A percentile compares a stretch with the other conserved stretches of the same genome.
Conservation (phyloP, 2,888 invertebrate genomes). For the Tenthredo notha region DNA sequence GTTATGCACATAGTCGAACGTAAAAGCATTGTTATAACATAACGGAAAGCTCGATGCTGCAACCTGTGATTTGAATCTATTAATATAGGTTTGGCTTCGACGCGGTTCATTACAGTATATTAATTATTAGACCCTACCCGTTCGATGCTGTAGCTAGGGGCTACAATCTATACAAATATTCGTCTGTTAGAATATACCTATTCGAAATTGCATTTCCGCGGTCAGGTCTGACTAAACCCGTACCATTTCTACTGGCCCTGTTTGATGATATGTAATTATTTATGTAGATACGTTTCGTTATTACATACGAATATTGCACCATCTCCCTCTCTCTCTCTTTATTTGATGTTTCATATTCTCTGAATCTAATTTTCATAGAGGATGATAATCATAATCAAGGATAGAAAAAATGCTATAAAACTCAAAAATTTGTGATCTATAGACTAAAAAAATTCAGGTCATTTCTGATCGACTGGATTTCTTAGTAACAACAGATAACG, state of each 20-base stretch:
- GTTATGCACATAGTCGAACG: not conserved
- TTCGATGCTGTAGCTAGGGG: conserved; percentile 27
- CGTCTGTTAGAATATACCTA: conserved; percentile 1
- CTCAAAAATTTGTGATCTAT: no score
- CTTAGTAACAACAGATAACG: not conserved
- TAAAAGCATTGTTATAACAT: conserved; percentile 33
- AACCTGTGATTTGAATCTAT: conserved; percentile 72
- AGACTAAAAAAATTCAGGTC: no score
- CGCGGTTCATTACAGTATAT: conserved; percentile 74
- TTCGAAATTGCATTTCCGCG: conserved; percentile 9
- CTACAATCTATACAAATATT: not conserved
- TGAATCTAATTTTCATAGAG: not conserved
- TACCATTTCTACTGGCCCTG: not conserved
- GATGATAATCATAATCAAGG: not conserved
- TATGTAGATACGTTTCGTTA: not conserved
- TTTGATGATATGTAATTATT: conserved; percentile 25
- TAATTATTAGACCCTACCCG: conserved; percentile 71
- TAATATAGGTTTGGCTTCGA: conserved; percentile 69
- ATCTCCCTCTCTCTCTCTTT: not conserved
- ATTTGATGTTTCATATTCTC: not conserved
- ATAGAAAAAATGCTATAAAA: no score
- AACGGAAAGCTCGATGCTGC: conserved; percentile 15
- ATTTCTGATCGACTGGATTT: not conserved
- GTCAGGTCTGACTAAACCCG: conserved; percentile 12
- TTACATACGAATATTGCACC: not conserved